Conservation (phyloP, 1,140 invertebrate genomes). For the Lordiphosa clarofinis region DNA sequence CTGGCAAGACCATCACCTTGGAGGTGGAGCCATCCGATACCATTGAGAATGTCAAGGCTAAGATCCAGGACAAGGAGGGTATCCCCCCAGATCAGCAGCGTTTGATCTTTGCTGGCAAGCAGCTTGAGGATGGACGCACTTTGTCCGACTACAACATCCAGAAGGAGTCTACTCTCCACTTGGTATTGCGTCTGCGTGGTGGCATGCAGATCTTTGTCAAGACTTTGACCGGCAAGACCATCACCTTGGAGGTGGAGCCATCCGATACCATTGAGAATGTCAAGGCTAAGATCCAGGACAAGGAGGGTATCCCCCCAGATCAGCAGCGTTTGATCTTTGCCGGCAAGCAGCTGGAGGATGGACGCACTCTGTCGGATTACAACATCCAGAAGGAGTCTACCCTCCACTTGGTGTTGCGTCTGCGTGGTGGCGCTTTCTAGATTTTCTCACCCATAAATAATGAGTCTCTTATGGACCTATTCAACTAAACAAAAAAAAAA, state of each 20-base stretch:
- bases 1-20: conserved; percentile 90
- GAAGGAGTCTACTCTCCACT: conserved; percentile 93
- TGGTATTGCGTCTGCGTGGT: conserved; percentile 90
- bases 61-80: conserved; percentile 87
- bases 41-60: conserved; percentile 91
- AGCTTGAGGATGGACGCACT: conserved; percentile 87
- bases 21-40: conserved; percentile 90
- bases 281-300: conserved; percentile 89
- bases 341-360: conserved; percentile 88
- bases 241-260: conserved; percentile 87
- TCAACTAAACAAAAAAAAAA: neutral
- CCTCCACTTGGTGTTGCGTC: conserved; percentile 86
- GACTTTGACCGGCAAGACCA: conserved; percentile 88
- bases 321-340: conserved; percentile 88
- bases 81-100: conserved; percentile 88
- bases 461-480: conserved; percentile 7
- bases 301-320: conserved; percentile 90
- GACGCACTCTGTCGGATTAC: conserved; percentile 84
- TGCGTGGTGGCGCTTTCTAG: conserved; percentile 80
- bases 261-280: conserved; percentile 90
- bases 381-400: conserved; percentile 91
- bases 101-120: conserved; percentile 84
- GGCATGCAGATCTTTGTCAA: conserved; percentile 90
- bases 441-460: conserved; percentile 27
- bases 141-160: conserved; percentile 91